Base-by-base conservation (phyloP, 2,113 vertebrate genomes). In the Bostrychus sinensis region DNA sequence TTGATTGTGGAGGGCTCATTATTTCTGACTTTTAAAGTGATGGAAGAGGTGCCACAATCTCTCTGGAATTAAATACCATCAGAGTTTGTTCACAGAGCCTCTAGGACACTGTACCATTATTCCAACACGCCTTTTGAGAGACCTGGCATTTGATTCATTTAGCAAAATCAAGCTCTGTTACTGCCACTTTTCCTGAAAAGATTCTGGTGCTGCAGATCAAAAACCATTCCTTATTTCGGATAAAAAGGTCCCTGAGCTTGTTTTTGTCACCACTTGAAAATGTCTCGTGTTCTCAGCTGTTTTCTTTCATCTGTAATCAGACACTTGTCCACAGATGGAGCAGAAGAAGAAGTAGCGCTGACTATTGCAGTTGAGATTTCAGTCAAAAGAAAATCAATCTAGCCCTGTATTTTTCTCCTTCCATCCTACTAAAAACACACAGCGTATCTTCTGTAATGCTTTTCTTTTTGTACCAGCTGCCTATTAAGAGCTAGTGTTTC, bases 1-100 rank as follows among this genome's bases (percentile, higher is more conserved):
- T 84, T 80, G 86, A 84, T 81, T 80, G 56, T 48, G 38, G 72
- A 81, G 63, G 46, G 68, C 72, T 89, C 69, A 80, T 90, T 90
- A 86, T 87, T 85, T 68, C 62, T 73, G 69, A 83, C 69, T 85
- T 85, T 79, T 84, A 81, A 72, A 68, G 72, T 77, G 82, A 83
- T 55, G 43, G 81, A 81, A 81, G 46, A 64, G 69, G 51, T 62
- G 66, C 66, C 69, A 42, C 73, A 82, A 82, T 74, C 68, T 80
- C 59, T 45, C 50, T 45, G 61, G 75, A 85, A 78, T 80, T 66
- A 75, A 90, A 82, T 61, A 66, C 56, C 37, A 58, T 75, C 70
- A 56, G 56, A 48, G 66, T 83, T 81, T 78, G 68, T 79, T 72
- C 60, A 53, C 63, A 11, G 76, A 69, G 64, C 50, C 56, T 72